These are phyloP conservation scores for Tringa solitaria DNA, from an alignment of 2,113 vertebrate genomes.

Conservation along the genomic window DNA sequence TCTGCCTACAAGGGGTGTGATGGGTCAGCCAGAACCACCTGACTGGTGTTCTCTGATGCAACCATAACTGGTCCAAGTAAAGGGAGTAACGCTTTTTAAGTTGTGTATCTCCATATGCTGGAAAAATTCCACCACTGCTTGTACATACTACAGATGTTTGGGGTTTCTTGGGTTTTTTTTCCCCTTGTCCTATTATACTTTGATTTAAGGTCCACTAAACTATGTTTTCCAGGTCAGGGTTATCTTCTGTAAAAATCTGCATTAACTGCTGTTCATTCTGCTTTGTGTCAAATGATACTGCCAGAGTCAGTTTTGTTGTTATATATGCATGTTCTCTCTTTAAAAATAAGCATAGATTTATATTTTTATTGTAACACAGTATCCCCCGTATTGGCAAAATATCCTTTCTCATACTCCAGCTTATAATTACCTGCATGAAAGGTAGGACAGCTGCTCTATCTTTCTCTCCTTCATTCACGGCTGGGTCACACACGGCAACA, in stretches of 20 bases:
- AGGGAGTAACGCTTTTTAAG: neutral
- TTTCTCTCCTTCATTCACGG: neutral
- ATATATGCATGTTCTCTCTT: neutral
- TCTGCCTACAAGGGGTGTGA: neutral
- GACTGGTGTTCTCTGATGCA: neutral
- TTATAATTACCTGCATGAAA: neutral
- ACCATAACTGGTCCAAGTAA: neutral
- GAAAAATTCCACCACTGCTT: neutral
- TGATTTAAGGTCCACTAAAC: neutral
- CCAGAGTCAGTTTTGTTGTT: neutral
- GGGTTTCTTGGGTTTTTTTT: neutral
- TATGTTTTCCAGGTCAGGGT: neutral
- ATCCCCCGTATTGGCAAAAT: neutral
- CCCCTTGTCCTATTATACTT: neutral
- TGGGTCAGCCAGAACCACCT: neutral
- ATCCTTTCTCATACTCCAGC: neutral
- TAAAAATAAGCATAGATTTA: neutral
- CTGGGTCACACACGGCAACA: neutral
- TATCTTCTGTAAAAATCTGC: neutral
- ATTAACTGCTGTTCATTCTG: neutral
- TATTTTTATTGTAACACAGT: neutral
- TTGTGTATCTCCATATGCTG: neutral
- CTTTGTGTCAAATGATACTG: neutral
- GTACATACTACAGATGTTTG: neutral
- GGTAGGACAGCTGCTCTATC: neutral